These are phyloP conservation scores for Megalurothrips usitatus DNA, from an alignment of 2,888 invertebrate species.

Conservation along the genomic window DNA sequence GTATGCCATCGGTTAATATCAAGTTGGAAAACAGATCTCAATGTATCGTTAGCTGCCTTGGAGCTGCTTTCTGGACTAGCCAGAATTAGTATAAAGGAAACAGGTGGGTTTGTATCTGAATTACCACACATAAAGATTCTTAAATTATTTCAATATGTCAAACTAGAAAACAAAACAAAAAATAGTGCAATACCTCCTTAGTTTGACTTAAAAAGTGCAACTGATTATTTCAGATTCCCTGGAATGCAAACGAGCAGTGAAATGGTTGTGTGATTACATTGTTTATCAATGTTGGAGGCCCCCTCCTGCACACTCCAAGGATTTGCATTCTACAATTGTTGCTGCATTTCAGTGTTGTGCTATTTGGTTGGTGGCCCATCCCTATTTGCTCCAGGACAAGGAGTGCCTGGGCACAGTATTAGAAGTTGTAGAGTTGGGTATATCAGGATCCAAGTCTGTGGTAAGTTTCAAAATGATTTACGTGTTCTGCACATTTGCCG, in stretches of 20 bases:
- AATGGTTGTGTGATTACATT: constrained; percentile 98
- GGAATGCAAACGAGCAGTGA: constrained; percentile 88
- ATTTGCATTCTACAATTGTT: constrained; percentile 90
- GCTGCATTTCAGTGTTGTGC: constrained; percentile 87
- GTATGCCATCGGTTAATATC: constrained; percentile 93
- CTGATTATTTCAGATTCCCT: constrained; percentile 65
- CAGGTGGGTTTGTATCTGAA: constrained; percentile 56
- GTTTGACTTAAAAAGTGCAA: constrained; percentile 31
- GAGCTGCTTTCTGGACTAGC: constrained; percentile 88
- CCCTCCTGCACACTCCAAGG: constrained; percentile 88
- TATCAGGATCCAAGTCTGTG: constrained; percentile 84
- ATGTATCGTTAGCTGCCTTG: constrained; percentile 87
- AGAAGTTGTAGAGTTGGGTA: constrained; percentile 95
- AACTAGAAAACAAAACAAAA: no score
- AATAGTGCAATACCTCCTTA: constrained; percentile 28
- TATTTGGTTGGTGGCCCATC: constrained; percentile 89
- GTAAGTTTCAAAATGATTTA: constrained; percentile 41
- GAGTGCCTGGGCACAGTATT: constrained; percentile 89
- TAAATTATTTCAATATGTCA: not conserved
- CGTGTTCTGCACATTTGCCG: not conserved
- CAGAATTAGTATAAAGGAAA: constrained; percentile 80
- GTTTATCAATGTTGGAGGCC: constrained; percentile 91
- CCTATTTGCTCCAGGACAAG: constrained; percentile 81
- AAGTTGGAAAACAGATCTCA: constrained; percentile 92
- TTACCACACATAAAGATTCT: not conserved